Base-by-base conservation (phyloP, 2,797 vertebrate species). In the Catamblyrhynchus diadema region DNA sequence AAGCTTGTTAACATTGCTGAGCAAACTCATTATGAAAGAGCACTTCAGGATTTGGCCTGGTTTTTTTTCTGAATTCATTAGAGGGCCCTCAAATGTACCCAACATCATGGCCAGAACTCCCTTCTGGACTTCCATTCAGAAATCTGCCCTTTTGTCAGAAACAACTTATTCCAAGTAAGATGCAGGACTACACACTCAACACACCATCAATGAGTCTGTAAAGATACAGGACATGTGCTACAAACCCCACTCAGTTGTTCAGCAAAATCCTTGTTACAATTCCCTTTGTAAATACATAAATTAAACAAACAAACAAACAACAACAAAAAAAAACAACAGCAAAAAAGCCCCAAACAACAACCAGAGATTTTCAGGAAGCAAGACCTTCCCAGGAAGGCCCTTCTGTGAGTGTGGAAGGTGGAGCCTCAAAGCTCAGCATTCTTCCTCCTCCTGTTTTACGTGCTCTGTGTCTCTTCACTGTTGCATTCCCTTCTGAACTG, bases 31-130 rank as follows among this genome's bases (percentile, higher is more conserved):
- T 11, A 48, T 12, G 19, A 64, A 93, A 73, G n/a, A 4, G 3
- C 27, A 39, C 7, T 51, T 72, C 51, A 66, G 10, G 11, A 41
- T 57, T 42, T n/a, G 3, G 7, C 9, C 2, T 21, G 9, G 0
- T 15, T 28, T 83, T 28, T 83, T 50, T 65, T 27, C 51, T n/a
- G 15, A 81, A 86, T 10, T 50, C 5, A 3, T 39, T 35, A 60
- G 9, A 81, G 5, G 17, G 6, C 10, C 64, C 39, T 60, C 21
- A 73, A 16, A 64, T 23, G 32, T 15, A 50, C 16, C 17, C 14
- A 35, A 42, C 2, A 27, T 7, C 24, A 30, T 4, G 11, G 17
- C 6, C 42, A 77, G 39, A 85, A 89, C 28, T 12, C 32, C 30
- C 45, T 47, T 57, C 30, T 32, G 24, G 61, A 78, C 24, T 44